Percentiles rank a stretch among this genome's conserved stretches.
These are phyloP conservation scores for Myotis pilosus DNA, from an alignment of 2,797 vertebrate genomes.

Conservation along the genomic window DNA sequence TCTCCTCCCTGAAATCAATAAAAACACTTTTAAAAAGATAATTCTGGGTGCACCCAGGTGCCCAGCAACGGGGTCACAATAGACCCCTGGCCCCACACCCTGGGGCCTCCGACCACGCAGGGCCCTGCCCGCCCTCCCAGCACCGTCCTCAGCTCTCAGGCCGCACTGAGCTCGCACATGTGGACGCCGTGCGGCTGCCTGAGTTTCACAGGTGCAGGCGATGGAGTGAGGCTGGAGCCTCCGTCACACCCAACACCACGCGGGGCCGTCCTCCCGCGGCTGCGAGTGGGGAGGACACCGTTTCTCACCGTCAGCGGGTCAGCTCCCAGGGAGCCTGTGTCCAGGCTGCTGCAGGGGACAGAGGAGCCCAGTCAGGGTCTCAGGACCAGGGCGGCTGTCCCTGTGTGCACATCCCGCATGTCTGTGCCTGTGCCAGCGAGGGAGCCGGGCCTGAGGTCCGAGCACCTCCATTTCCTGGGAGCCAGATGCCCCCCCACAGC, in stretches of 20 bases:
- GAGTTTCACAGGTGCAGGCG: no score
- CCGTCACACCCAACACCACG: accelerated
- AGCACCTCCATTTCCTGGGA: background rate
- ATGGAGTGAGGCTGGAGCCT: background rate
- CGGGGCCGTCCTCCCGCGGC: background rate
- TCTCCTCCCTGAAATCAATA: no score
- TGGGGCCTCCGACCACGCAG: background rate
- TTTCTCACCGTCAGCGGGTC: background rate
- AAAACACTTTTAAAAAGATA: background rate
- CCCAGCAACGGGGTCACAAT: background rate
- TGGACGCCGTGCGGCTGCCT: background rate
- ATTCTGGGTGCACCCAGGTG: background rate
- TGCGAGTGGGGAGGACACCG: background rate
- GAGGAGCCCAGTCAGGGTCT: background rate
- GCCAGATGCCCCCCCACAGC: background rate
- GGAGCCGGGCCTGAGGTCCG: background rate
- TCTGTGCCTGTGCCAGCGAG: accelerated
- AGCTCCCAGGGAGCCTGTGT: background rate
- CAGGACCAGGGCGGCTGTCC: background rate
- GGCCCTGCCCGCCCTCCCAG: background rate
- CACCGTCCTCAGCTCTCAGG: background rate
- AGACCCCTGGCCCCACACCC: background rate
- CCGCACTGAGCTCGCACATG: background rate
- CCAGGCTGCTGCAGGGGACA: background rate
- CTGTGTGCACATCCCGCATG: accelerated